Evolutionary conservation across 2,888 invertebrate genomes (phyloP).

Genomic region (Amblyjoppa proteus): DNA sequence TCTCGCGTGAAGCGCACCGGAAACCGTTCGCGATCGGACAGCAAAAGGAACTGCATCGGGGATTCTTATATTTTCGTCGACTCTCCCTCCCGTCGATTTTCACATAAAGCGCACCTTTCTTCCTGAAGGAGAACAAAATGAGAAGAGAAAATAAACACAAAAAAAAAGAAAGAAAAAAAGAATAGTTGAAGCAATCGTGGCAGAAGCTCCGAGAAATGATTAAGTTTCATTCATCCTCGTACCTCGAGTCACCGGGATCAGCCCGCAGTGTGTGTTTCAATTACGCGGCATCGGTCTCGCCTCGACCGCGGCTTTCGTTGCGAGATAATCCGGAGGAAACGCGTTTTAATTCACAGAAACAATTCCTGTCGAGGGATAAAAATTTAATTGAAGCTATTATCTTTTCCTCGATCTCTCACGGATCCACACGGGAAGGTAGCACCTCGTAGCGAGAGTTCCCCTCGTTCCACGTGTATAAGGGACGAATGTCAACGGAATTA

Average conservation of each 20-base stretch:
- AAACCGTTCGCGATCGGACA: conserved; percentile 53
- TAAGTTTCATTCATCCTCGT: conserved; percentile 3
- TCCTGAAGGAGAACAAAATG: conserved; percentile 12
- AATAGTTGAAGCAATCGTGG: neutral
- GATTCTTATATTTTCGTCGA: conserved; percentile 52
- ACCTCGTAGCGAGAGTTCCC: neutral
- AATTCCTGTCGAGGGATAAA: conserved; percentile 21
- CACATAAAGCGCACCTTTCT: conserved; percentile 38
- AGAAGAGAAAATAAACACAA: conserved; percentile 24
- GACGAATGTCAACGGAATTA: conserved; percentile 17
- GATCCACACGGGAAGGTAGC: neutral
- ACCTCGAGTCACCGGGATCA: neutral
- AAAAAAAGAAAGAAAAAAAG: conserved; percentile 31
- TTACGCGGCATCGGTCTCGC: neutral
- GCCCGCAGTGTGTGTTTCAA: conserved; percentile 5
- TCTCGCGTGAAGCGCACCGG: conserved; percentile 63
- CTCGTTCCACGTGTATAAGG: neutral
- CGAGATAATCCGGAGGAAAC: conserved; percentile 8
- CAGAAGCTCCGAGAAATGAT: neutral
- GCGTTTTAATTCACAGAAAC: conserved; percentile 30
- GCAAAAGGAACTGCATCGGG: conserved; percentile 36
- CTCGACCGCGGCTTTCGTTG: conserved; percentile 1
- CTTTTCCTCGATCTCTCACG: neutral
- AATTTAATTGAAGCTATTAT: conserved; percentile 25
- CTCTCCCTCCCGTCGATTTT: conserved; percentile 33